phyloP scores from a whole-genome alignment of 2,113 vertebrate genomes.

The Amblyopsis rosae region DNA sequence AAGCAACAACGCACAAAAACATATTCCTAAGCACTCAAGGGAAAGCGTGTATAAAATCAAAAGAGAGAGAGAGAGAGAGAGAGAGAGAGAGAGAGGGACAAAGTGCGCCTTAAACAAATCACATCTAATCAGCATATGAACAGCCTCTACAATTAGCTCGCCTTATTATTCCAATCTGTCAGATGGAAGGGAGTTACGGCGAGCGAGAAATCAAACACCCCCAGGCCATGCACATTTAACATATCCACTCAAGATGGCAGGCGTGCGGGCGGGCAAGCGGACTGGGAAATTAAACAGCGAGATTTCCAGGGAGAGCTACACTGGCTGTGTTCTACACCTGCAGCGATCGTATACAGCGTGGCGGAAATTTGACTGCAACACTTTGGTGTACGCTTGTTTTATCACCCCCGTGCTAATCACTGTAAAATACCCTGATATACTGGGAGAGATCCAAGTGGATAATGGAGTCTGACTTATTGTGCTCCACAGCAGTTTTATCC shows the following conservation, averaged over 20 bases:
- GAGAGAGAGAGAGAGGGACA: slow-evolving; percentile 1
- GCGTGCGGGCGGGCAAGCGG: slow-evolving; percentile 18
- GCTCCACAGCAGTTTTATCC: slow-evolving; percentile 31
- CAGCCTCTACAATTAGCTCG: slow-evolving; percentile 72
- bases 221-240: slow-evolving; percentile 65
- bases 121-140: slow-evolving; percentile 59
- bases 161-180: slow-evolving; percentile 74
- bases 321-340: slow-evolving; percentile 54
- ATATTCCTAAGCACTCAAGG: slow-evolving; percentile 2
- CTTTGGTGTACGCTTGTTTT: slow-evolving; percentile 46
- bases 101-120: slow-evolving; percentile 8
- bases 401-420: slow-evolving; percentile 41
- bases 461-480: slow-evolving; percentile 55
- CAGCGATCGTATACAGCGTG: slow-evolving; percentile 42
- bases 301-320: slow-evolving; percentile 56
- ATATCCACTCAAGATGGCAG: slow-evolving; percentile 60
- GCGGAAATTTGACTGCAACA: slow-evolving; percentile 41
- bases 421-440: slow-evolving; percentile 33
- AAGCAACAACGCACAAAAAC: background rate
- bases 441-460: slow-evolving; percentile 48
- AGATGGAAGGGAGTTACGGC: slow-evolving; percentile 63
- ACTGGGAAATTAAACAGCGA: slow-evolving; percentile 68
- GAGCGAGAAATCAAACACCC: slow-evolving; percentile 71
- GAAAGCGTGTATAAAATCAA: background rate
- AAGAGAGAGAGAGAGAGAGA: background rate